These are phyloP conservation scores for Tenebrio molitor DNA, from an alignment of 1,140 invertebrate species.

Conservation along the genomic window DNA sequence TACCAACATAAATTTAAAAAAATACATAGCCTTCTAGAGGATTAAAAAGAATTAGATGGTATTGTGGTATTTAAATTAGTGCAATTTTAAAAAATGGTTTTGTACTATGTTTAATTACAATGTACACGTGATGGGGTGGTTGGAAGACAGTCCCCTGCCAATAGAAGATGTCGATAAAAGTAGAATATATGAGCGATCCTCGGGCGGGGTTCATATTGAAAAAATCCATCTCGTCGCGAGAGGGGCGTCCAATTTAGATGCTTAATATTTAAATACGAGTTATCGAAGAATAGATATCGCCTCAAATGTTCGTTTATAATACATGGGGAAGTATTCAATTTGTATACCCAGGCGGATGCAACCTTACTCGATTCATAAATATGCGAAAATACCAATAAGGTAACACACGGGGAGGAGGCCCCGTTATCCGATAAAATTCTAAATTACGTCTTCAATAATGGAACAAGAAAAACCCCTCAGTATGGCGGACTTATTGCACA, in stretches of 20 bases:
- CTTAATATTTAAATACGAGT: slow-evolving; percentile 59
- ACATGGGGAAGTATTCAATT: slow-evolving; percentile 59
- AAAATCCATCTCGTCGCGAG: slow-evolving; percentile 49
- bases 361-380: slow-evolving; percentile 51
- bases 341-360: slow-evolving; percentile 44
- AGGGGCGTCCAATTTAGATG: slow-evolving; percentile 52
- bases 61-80: no score
- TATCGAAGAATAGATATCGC: slow-evolving; percentile 59
- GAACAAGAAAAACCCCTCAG: slow-evolving; percentile 28
- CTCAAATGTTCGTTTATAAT: slow-evolving; percentile 57
- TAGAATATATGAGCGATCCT: no score
- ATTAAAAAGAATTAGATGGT: no score
- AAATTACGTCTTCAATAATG: slow-evolving; percentile 52
- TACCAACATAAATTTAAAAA: no score
- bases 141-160: no score
- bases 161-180: no score
- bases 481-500: background rate
- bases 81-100: no score
- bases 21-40: no score
- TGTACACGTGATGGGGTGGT: no score
- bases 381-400: slow-evolving; percentile 55
- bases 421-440: slow-evolving; percentile 47
- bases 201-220: slow-evolving; percentile 18
- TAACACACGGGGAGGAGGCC: slow-evolving; percentile 35
- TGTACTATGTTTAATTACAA: no score